Percentiles rank a stretch among this genome's conserved stretches.
Evolutionary conservation across 2,888 invertebrate species (phyloP).

Genomic region (Heliconius ethilla): DNA sequence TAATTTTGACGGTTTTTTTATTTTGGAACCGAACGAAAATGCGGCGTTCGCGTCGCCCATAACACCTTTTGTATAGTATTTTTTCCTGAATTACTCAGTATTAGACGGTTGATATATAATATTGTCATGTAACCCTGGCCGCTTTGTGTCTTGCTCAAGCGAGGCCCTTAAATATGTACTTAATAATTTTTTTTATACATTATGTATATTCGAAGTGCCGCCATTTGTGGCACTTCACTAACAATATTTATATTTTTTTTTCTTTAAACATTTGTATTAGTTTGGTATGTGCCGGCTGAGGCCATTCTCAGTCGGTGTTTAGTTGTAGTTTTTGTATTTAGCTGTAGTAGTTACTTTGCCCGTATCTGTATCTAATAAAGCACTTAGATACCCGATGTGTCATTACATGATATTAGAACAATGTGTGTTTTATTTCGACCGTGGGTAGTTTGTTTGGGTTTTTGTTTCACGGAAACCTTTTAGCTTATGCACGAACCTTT

Average conservation of each 20-base stretch:
- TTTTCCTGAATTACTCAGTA: slow-evolving; percentile 71
- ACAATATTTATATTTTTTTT: slow-evolving; percentile 55
- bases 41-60: slow-evolving; percentile 55
- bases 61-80: slow-evolving; percentile 78
- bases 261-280: slow-evolving; percentile 50
- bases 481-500: slow-evolving; percentile 59
- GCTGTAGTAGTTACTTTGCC: slow-evolving; percentile 65
- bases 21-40: slow-evolving; percentile 36
- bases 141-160: slow-evolving; percentile 73
- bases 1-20: slow-evolving; percentile 12
- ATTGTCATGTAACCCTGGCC: slow-evolving; percentile 69
- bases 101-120: slow-evolving; percentile 69
- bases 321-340: slow-evolving; percentile 70
- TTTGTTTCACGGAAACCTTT: slow-evolving; percentile 47
- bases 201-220: slow-evolving; percentile 46
- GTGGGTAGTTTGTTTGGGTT: slow-evolving; percentile 66
- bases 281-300: slow-evolving; percentile 50
- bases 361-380: slow-evolving; percentile 73
- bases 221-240: slow-evolving; percentile 44
- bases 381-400: slow-evolving; percentile 77
- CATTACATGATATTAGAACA: slow-evolving; percentile 80
- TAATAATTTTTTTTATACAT: slow-evolving; percentile 63
- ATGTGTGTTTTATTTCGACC: slow-evolving; percentile 78
- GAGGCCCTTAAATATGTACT: slow-evolving; percentile 63
- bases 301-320: slow-evolving; percentile 54